These are phyloP conservation scores for Unio pictorum DNA, from an alignment of 2,888 invertebrate genomes.

Conservation along the genomic window DNA sequence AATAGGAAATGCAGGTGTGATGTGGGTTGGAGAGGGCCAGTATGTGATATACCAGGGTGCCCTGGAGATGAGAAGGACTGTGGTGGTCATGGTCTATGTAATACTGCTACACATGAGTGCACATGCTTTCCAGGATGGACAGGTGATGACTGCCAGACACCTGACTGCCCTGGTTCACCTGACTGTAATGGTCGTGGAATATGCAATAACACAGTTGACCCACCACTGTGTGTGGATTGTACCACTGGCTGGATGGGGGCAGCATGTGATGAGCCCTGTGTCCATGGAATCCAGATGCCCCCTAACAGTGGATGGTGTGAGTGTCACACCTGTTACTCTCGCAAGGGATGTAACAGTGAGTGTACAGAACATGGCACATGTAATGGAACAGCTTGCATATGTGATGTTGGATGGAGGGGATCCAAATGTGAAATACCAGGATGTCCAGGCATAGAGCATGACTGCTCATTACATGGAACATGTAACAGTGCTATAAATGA, in stretches of 20 bases:
- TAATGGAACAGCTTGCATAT: slow-evolving; percentile 32
- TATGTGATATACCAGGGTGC: slow-evolving; percentile 56
- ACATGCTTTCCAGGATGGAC: slow-evolving; percentile 54
- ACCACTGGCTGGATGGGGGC: slow-evolving; percentile 47
- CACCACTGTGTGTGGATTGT: slow-evolving; percentile 47
- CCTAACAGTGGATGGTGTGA: slow-evolving; percentile 43
- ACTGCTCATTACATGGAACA: slow-evolving; percentile 43
- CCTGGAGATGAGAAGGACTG: slow-evolving; percentile 50
- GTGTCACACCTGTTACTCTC: slow-evolving; percentile 46
- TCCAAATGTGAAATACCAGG: slow-evolving; percentile 46
- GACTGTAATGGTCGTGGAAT: slow-evolving; percentile 50
- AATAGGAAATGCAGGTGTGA: slow-evolving; percentile 43
- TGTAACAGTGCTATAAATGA: slow-evolving; percentile 44
- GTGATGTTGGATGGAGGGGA: slow-evolving; percentile 49
- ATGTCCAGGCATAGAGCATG: slow-evolving; percentile 42
- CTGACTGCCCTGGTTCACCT: slow-evolving; percentile 57
- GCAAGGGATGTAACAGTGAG: slow-evolving; percentile 45
- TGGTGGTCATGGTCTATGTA: slow-evolving; percentile 52
- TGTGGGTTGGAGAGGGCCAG: slow-evolving; percentile 48
- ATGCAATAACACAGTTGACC: slow-evolving; percentile 35
- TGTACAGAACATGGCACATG: slow-evolving; percentile 40
- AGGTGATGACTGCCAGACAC: slow-evolving; percentile 47
- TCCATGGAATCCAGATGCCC: slow-evolving; percentile 35
- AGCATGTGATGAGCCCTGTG: slow-evolving; percentile 48
- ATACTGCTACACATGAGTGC: slow-evolving; percentile 45